Base-by-base conservation (phyloP, 2,888 invertebrate species). In the Diplazon laetatorius region DNA sequence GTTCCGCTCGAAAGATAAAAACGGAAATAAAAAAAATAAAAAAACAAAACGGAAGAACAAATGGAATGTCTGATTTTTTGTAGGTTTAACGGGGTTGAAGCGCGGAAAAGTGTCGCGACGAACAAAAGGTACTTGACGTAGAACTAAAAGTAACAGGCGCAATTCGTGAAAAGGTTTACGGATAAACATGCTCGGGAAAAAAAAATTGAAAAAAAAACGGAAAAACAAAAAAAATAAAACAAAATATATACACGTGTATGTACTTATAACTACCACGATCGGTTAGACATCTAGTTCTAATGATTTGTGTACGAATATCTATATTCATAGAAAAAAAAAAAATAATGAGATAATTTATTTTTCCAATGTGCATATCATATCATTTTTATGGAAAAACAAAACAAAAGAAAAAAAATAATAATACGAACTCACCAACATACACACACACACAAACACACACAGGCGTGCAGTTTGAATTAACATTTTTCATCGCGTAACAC, bases 321-420 rank as follows among this genome's bases (percentile, higher is more conserved):
- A 89, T 89, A 89, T 87, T 87, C 86, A 86, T 87, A 89, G 86
- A 87, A 85, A 87, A 87, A 88, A 86, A 87, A 89, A 86, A 87
- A 85, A 87, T 87, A 88, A 89, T 86, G 86, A 88, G 86, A 85
- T 89, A 89, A 90, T 89, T 90, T 91, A 91, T 91, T 90, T 91
- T 91, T 91, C 87, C 90, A 90, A 90, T 85, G 88, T 89, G 91
- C 91, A 90, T 90, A 90, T 90, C 91, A 91, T 91, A 90, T 91
- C 91, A 90, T 91, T 91, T 91, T 91, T 91, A 90, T 90, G 89
- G 86, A 85, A 86, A 82, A 55, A 52, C 59, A 75, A 68, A 59
- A 52, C n/a, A n/a, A n/a, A n/a, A n/a, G n/a, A n/a, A n/a, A n/a
- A n/a, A n/a, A n/a, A n/a, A n/a, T n/a, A n/a, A n/a, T n/a, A n/a